Conservation (phyloP, 2,113 vertebrate species). For the Rhea pennata region DNA sequence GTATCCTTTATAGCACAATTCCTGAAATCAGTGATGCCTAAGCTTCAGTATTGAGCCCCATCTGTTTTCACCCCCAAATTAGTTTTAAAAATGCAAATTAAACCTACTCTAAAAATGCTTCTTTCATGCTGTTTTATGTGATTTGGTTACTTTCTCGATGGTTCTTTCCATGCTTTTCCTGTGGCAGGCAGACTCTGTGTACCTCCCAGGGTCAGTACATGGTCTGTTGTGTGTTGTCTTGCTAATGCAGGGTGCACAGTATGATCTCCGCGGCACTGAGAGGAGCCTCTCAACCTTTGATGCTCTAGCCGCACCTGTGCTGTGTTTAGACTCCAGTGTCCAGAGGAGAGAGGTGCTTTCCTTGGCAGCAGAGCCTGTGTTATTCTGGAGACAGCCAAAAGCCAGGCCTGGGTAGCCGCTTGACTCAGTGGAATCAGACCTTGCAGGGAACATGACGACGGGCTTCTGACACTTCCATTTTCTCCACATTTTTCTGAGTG, state of each 20-base stretch:
- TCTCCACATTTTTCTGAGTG: fast-evolving
- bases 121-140: background rate
- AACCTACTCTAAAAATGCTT: background rate
- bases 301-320: background rate
- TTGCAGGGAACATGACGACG: background rate
- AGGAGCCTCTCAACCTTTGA: background rate
- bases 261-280: fast-evolving
- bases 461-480: background rate
- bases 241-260: background rate
- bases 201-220: background rate
- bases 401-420: background rate
- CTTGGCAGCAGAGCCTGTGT: background rate
- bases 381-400: background rate
- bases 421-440: background rate
- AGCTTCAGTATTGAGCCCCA: background rate
- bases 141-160: background rate
- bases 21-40: background rate
- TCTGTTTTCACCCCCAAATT: background rate
- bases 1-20: background rate
- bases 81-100: background rate
- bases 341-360: background rate
- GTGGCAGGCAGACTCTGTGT: fast-evolving
- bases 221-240: fast-evolving
- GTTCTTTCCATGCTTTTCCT: background rate
- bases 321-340: background rate